Evolutionary conservation across 1,140 invertebrate species (phyloP).

Genomic region (Aphis gossypii): DNA sequence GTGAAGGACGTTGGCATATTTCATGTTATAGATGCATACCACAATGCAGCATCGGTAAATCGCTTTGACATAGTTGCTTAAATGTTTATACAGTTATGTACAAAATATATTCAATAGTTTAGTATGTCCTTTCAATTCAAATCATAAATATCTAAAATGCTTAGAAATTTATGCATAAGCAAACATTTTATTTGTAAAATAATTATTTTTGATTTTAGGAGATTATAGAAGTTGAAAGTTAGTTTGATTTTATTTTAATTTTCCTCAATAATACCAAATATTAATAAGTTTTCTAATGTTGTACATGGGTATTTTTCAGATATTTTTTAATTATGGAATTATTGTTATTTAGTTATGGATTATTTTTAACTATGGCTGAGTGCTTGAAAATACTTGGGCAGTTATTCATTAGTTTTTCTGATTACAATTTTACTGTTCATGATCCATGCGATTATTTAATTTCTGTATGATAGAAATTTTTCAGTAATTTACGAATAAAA

Average conservation of each 20-base stretch:
- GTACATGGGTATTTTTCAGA: not conserved
- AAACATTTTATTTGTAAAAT: not conserved
- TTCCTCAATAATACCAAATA: not conserved
- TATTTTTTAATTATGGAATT: not conserved
- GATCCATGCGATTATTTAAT: not conserved
- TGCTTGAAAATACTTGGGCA: not conserved
- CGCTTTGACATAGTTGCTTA: not conserved
- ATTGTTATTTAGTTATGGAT: not conserved
- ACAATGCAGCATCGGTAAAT: not conserved
- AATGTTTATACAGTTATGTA: not conserved
- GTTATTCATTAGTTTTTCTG: not conserved
- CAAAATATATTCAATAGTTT: not conserved
- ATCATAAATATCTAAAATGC: not conserved
- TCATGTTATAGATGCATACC: not conserved
- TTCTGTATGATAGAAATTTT: not conserved
- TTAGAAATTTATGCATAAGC: not conserved
- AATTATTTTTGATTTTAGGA: not conserved
- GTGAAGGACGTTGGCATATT: not conserved
- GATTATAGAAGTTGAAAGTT: not conserved
- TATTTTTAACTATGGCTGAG: not conserved
- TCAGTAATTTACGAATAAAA: not conserved
- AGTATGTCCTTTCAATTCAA: accelerated
- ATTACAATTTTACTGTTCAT: not conserved
- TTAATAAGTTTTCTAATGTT: not conserved
- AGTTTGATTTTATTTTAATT: not conserved